A percentile compares a stretch with the other conserved stretches of the same genome.
Conservation (phyloP, 1,140 invertebrate genomes). For the Diplogasteroides magnus region DNA sequence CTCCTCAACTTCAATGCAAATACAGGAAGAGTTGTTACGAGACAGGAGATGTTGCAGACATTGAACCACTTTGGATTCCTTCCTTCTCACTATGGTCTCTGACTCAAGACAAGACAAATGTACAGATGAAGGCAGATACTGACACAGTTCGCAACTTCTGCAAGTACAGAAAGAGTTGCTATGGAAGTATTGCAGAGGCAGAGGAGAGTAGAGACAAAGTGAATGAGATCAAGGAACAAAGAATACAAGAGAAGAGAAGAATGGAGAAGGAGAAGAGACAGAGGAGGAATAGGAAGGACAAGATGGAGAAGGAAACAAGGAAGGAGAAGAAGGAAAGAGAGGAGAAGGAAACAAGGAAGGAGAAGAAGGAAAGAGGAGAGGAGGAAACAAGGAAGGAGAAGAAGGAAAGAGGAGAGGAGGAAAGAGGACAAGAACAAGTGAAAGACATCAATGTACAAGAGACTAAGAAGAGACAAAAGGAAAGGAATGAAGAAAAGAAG, state of each 20-base stretch:
- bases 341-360: neutral
- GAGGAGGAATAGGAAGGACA: too few relatives aligned
- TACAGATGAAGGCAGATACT: neutral
- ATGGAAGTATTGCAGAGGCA: slow-evolving; percentile 24
- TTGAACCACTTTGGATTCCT: slow-evolving; percentile 14
- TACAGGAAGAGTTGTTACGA: slow-evolving; percentile 31
- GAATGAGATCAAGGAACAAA: neutral
- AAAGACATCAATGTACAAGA: slow-evolving; percentile 5
- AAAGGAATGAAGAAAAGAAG: neutral
- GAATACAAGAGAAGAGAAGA: too few relatives aligned
- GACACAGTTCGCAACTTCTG: neutral
- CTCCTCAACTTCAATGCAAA: slow-evolving; percentile 18
- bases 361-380: slow-evolving; percentile 13
- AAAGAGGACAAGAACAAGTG: neutral
- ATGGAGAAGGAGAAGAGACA: too few relatives aligned
- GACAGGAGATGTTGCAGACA: slow-evolving; percentile 21
- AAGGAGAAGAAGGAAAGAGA: slow-evolving; percentile 2
- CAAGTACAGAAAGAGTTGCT: slow-evolving; percentile 33
- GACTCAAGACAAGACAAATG: neutral
- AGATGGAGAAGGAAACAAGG: neutral
- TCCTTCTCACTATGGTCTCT: slow-evolving; percentile 15
- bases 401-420: slow-evolving; percentile 3
- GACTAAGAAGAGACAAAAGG: slow-evolving; percentile 2
- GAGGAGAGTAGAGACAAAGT: slow-evolving; percentile 14
- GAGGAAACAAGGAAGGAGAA: neutral